Evolutionary conservation across 2,888 invertebrate genomes (phyloP).

Genomic region (Drosophila koepferae): DNA sequence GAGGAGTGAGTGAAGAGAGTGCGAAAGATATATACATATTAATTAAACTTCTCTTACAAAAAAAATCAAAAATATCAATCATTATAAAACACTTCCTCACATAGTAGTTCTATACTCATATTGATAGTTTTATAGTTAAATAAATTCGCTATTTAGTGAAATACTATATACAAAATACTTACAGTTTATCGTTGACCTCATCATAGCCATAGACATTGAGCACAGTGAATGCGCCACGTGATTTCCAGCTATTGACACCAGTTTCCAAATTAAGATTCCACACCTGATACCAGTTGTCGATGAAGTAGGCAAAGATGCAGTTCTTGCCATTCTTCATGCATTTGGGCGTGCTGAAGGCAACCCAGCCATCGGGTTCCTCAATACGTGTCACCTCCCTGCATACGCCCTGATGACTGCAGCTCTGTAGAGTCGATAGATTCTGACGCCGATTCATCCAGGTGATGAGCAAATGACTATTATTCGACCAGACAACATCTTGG

Average conservation of each 20-base stretch:
- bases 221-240: constrained; percentile 87
- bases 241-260: constrained; percentile 76
- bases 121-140: not conserved
- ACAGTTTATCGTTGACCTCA: constrained; percentile 87
- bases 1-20: too few relatives aligned
- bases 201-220: constrained; percentile 88
- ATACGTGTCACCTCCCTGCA: constrained; percentile 85
- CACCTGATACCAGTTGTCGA: constrained; percentile 85
- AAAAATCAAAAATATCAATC: too few relatives aligned
- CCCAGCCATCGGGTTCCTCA: constrained; percentile 90
- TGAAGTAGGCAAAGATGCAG: constrained; percentile 84
- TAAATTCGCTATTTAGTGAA: not conserved
- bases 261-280: constrained; percentile 83
- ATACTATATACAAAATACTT: constrained; percentile 62
- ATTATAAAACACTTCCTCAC: too few relatives aligned
- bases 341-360: constrained; percentile 87
- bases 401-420: constrained; percentile 67
- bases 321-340: constrained; percentile 70
- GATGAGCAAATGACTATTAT: constrained; percentile 88
- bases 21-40: too few relatives aligned
- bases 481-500: constrained; percentile 91
- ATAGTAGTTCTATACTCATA: too few relatives aligned
- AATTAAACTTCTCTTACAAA: too few relatives aligned
- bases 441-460: constrained; percentile 95
- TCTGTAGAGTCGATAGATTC: constrained; percentile 86